Conservation (phyloP, 1,140 invertebrate genomes). For the Agrilus planipennis region DNA sequence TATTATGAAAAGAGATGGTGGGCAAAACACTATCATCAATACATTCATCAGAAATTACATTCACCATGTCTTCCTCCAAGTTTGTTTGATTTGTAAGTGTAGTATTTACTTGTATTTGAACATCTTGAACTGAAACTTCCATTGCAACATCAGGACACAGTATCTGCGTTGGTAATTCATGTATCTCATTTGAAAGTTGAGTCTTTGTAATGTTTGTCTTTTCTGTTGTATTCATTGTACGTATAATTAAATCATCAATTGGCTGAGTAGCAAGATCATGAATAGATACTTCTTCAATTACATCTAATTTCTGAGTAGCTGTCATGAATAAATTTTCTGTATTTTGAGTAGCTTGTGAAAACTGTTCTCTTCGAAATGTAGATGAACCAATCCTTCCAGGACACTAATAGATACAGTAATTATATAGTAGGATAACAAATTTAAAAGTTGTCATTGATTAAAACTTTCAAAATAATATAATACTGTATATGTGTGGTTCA, state of each 20-base stretch:
- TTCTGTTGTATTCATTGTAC: not conserved
- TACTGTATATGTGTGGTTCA: not conserved
- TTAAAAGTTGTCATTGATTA: not conserved
- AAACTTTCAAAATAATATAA: not conserved
- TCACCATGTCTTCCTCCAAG: not conserved
- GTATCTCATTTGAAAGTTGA: not conserved
- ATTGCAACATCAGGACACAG: not conserved
- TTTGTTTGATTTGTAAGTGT: not conserved
- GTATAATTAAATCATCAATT: not conserved
- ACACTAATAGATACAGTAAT: not conserved
- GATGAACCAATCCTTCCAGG: too few species aligned
- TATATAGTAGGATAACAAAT: not conserved
- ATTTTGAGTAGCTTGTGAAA: too few species aligned
- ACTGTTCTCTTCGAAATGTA: too few species aligned
- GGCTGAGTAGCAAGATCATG: not conserved
- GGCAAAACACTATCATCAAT: not conserved
- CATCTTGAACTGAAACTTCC: not conserved
- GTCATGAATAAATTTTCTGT: too few species aligned
- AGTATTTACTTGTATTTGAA: not conserved
- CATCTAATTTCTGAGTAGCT: too few species aligned
- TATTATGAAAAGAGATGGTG: too few species aligned
- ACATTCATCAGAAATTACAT: not conserved
- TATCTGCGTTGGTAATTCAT: slow-evolving; percentile 3
- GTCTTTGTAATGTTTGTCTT: not conserved
- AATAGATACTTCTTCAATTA: not conserved